Conservation (phyloP, 2,797 vertebrate genomes). For the Gallirallus australis region DNA sequence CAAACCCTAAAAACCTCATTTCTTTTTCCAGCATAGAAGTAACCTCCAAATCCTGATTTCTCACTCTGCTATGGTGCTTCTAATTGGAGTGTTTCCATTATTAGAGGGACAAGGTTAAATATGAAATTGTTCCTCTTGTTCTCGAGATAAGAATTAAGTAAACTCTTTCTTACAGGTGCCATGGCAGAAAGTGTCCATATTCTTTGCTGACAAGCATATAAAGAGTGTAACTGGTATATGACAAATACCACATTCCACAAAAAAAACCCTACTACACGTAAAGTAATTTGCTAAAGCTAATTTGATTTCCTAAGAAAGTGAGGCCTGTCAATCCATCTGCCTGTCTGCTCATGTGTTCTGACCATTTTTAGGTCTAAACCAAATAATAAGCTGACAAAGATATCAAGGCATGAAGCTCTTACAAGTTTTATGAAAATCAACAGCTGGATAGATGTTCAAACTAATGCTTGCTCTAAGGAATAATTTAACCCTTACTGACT, state of each 20-base stretch:
- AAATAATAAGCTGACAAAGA: background rate
- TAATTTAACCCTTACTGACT: background rate
- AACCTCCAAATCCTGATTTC: background rate
- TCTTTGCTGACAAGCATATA: background rate
- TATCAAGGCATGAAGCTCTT: background rate
- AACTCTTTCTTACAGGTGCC: background rate
- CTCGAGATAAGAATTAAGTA: background rate
- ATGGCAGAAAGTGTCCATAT: background rate
- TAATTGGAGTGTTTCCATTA: background rate
- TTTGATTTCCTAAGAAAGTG: background rate
- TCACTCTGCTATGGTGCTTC: background rate
- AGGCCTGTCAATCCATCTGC: background rate
- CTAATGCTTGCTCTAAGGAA: background rate
- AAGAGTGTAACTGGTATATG: background rate
- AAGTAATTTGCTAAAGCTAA: background rate
- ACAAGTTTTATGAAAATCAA: background rate
- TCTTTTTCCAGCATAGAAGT: background rate
- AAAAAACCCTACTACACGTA: background rate
- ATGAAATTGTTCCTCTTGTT: background rate
- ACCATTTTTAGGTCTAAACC: background rate
- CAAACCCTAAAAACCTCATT: fast-evolving
- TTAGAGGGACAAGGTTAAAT: background rate
- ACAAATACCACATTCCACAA: background rate
- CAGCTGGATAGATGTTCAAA: background rate
- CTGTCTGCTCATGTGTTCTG: background rate